Percentiles rank a stretch among this genome's conserved stretches.
Evolutionary conservation across 2,888 invertebrate species (phyloP).

Genomic region (Sphaeridia pumilis): DNA sequence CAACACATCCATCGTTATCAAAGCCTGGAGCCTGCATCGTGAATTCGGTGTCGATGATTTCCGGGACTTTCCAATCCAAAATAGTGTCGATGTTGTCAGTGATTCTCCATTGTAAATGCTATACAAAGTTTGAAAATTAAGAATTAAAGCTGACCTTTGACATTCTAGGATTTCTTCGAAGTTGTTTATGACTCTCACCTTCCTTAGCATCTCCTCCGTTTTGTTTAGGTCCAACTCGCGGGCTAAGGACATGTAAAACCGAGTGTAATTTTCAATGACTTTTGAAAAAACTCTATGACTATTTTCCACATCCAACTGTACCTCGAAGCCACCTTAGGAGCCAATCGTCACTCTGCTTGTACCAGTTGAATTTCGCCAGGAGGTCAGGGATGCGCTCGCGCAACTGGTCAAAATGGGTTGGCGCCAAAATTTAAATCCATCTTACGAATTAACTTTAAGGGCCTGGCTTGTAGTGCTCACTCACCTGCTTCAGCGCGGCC

Average conservation of each 20-base stretch:
- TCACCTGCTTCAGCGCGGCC: neutral
- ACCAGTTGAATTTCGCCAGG: constrained; percentile 2
- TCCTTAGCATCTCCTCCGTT: constrained; percentile 10
- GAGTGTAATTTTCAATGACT: neutral
- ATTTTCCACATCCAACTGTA: neutral
- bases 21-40: constrained; percentile 21
- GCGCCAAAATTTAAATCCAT: neutral
- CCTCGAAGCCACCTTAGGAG: constrained; percentile 12
- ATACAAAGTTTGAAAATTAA: neutral
- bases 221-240: constrained; percentile 3
- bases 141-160: neutral
- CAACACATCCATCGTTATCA: constrained; percentile 26
- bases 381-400: constrained; percentile 10
- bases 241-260: neutral
- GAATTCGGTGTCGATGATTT: constrained; percentile 17
- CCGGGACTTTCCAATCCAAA: constrained; percentile 22
- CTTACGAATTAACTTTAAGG: neutral
- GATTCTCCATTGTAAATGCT: constrained; percentile 26
- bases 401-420: constrained; percentile 1
- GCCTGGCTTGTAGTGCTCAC: neutral
- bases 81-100: constrained; percentile 19
- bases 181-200: constrained; percentile 2
- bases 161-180: neutral
- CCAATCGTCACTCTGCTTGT: constrained; percentile 2
- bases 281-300: neutral